A percentile compares a stretch with the other conserved stretches of the same genome.
Conservation (phyloP, 2,797 vertebrate species). For the Tragopan temminckii region DNA sequence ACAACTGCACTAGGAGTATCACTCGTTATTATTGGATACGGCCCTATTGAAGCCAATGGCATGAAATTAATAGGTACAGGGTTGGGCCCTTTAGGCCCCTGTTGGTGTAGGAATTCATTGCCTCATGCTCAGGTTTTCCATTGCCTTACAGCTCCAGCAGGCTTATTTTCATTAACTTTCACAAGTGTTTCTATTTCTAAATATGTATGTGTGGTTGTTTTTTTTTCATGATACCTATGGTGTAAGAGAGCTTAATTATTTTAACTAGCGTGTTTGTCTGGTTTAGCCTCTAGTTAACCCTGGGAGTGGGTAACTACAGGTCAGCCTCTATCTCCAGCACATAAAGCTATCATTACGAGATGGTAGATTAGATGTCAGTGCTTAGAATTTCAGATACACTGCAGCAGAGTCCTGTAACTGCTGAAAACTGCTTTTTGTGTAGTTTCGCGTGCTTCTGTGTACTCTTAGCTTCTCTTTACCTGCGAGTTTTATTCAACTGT, state of each 20-base stretch:
- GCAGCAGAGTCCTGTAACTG: background rate
- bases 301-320: background rate
- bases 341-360: background rate
- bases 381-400: background rate
- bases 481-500: background rate
- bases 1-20: constrained; percentile 45
- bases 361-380: background rate
- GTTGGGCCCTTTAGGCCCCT: constrained; percentile 6
- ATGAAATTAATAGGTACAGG: constrained; percentile 52
- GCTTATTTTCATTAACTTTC: constrained; percentile 18
- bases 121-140: constrained; percentile 56
- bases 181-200: background rate
- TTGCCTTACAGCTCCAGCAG: constrained; percentile 14
- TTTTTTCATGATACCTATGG: background rate
- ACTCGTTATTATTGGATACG: constrained; percentile 23
- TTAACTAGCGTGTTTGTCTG: background rate
- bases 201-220: background rate
- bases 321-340: background rate
- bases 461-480: background rate
- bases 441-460: background rate
- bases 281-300: background rate
- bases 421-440: background rate
- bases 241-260: background rate
- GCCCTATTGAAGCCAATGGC: constrained; percentile 39
- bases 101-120: constrained; percentile 43